Evolutionary conservation across 2,113 vertebrate species (phyloP).

Genomic region (Urocynchramus pylzowi): DNA sequence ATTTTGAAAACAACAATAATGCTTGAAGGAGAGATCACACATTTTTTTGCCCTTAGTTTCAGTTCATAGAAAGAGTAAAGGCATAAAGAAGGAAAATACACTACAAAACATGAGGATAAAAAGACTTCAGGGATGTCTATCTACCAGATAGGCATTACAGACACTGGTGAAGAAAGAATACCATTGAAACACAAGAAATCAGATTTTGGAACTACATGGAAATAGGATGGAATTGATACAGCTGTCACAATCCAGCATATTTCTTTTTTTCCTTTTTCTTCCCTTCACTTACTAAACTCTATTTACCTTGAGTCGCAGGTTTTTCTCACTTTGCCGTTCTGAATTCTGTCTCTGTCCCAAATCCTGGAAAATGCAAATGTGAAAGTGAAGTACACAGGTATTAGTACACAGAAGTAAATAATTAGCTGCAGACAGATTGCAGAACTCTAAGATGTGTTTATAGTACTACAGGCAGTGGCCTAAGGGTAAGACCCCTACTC

Average conservation of each 20-base stretch:
- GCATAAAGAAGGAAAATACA: background rate
- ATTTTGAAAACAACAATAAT: background rate
- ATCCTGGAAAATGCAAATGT: background rate
- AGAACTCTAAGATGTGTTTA: background rate
- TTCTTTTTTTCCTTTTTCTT: background rate
- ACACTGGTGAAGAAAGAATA: background rate
- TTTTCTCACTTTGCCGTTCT: background rate
- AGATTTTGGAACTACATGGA: background rate
- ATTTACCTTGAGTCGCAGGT: fast-evolving
- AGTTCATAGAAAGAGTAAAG: background rate
- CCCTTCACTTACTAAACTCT: background rate
- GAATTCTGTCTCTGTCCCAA: background rate
- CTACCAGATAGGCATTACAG: background rate
- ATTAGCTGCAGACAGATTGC: background rate
- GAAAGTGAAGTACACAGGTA: background rate
- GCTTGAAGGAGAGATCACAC: background rate
- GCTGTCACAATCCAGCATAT: background rate
- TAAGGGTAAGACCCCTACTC: background rate
- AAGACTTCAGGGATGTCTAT: background rate
- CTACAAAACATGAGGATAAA: too few relatives aligned
- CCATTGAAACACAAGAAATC: background rate
- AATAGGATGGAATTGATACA: background rate
- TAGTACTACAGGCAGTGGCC: too few relatives aligned
- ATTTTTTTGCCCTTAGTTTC: background rate
- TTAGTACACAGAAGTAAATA: background rate